Conservation (phyloP, 2,797 vertebrate genomes). For the Fistularia tabacaria region DNA sequence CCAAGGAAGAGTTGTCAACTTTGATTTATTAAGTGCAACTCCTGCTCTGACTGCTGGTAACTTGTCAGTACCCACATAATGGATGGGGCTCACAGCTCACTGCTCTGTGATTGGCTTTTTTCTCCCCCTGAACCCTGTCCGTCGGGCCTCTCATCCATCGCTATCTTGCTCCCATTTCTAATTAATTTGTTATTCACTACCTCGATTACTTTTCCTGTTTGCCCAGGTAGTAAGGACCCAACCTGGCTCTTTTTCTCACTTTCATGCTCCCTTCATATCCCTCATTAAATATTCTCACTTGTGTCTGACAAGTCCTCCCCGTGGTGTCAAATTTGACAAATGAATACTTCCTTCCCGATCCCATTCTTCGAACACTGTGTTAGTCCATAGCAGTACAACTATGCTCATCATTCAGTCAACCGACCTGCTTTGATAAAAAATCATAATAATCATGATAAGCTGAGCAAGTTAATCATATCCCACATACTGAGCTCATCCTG, state of each 20-base stretch:
- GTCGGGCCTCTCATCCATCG: slow-evolving; percentile 53
- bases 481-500: slow-evolving; percentile 2
- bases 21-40: slow-evolving; percentile 96
- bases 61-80: slow-evolving; percentile 86
- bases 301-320: slow-evolving; percentile 60
- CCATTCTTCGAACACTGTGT: slow-evolving; percentile 55
- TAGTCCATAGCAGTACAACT: slow-evolving; percentile 38
- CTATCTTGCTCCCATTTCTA: slow-evolving; percentile 75
- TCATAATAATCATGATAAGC: too few relatives aligned
- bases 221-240: slow-evolving; percentile 45
- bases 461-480: too few relatives aligned
- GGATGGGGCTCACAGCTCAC: slow-evolving; percentile 84
- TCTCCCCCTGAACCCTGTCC: slow-evolving; percentile 59
- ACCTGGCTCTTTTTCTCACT: slow-evolving; percentile 37
- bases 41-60: slow-evolving; percentile 79
- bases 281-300: slow-evolving; percentile 53
- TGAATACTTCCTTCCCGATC: slow-evolving; percentile 52
- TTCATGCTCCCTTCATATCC: slow-evolving; percentile 21
- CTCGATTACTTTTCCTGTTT: slow-evolving; percentile 56
- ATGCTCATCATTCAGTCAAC: slow-evolving; percentile 52
- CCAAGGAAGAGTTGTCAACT: slow-evolving; percentile 88
- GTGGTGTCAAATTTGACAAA: slow-evolving; percentile 63
- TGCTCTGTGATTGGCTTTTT: slow-evolving; percentile 78
- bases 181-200: slow-evolving; percentile 81
- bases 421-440: slow-evolving; percentile 24